Conservation (phyloP, 2,888 invertebrate genomes). For the Latheticus oryzae region DNA sequence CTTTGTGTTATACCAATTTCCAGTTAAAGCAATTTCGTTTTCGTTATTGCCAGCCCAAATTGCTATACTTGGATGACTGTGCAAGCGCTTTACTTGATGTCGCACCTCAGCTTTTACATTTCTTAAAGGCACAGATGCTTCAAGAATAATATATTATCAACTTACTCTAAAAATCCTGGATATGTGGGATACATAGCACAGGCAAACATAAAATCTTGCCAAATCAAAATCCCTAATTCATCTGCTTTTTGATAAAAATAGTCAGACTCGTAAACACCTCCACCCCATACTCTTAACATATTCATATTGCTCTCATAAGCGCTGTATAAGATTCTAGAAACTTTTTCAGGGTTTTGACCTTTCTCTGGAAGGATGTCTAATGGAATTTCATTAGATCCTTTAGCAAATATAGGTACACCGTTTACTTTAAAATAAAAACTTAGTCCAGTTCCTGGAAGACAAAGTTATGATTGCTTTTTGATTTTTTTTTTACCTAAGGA, state of each 20-base stretch:
- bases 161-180: slow-evolving; percentile 74
- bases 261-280: slow-evolving; percentile 94
- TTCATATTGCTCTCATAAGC: slow-evolving; percentile 87
- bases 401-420: slow-evolving; percentile 88
- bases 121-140: slow-evolving; percentile 56
- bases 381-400: slow-evolving; percentile 96
- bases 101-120: slow-evolving; percentile 81
- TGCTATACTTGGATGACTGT: slow-evolving; percentile 87
- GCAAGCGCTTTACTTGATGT: slow-evolving; percentile 84
- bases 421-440: slow-evolving; percentile 92
- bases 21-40: slow-evolving; percentile 89
- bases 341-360: slow-evolving; percentile 70
- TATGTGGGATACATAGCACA: slow-evolving; percentile 93
- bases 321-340: slow-evolving; percentile 75
- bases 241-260: slow-evolving; percentile 90
- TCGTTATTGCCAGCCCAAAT: slow-evolving; percentile 98
- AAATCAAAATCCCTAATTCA: slow-evolving; percentile 89
- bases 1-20: slow-evolving; percentile 78
- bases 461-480: slow-evolving; percentile 9
- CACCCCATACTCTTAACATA: slow-evolving; percentile 98
- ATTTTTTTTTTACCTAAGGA: slow-evolving; percentile 62
- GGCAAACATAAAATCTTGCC: slow-evolving; percentile 99
- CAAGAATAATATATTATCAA: neutral
- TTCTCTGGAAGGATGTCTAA: slow-evolving; percentile 85
- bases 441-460: slow-evolving; percentile 67